phyloP scores from a whole-genome alignment of 2,797 vertebrate species.

The Geotrypetes seraphini region DNA sequence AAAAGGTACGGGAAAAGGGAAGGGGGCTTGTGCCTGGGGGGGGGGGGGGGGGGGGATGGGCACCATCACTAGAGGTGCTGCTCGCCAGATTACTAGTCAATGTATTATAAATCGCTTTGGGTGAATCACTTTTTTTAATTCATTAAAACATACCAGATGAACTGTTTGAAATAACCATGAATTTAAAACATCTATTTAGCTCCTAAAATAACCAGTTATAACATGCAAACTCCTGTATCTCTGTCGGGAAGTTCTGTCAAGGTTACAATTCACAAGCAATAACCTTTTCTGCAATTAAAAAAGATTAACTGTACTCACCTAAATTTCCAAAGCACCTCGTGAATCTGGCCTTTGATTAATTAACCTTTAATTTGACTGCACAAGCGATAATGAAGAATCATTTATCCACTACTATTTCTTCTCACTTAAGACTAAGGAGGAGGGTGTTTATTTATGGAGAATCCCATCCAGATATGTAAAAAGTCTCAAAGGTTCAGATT shows the following conservation, averaged over 20 bases:
- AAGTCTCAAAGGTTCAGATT: constrained; percentile 36
- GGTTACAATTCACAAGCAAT: background rate
- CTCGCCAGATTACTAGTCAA: too few relatives aligned
- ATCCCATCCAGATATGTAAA: constrained; percentile 20
- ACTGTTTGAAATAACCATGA: background rate
- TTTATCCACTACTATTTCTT: constrained; percentile 14
- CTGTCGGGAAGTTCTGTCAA: background rate
- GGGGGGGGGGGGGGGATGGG: too few relatives aligned
- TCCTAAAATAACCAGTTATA: too few relatives aligned
- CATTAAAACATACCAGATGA: too few relatives aligned
- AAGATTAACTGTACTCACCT: constrained; percentile 1
- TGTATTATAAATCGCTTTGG: too few relatives aligned
- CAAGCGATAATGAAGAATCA: constrained; percentile 17
- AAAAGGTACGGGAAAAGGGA: too few relatives aligned
- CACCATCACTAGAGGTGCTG: too few relatives aligned
- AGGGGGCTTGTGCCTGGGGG: too few relatives aligned
- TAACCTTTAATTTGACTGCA: constrained; percentile 23
- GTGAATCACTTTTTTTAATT: too few relatives aligned
- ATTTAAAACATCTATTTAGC: background rate
- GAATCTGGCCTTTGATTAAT: constrained; percentile 24
- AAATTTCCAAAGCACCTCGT: constrained; percentile 11
- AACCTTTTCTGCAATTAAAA: constrained; percentile 1
- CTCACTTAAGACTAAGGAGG: constrained; percentile 16
- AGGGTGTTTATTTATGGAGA: constrained; percentile 27
- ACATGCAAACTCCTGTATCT: too few relatives aligned